phyloP scores from a whole-genome alignment of 2,797 vertebrate species.

The Hyperoplus immaculatus region DNA sequence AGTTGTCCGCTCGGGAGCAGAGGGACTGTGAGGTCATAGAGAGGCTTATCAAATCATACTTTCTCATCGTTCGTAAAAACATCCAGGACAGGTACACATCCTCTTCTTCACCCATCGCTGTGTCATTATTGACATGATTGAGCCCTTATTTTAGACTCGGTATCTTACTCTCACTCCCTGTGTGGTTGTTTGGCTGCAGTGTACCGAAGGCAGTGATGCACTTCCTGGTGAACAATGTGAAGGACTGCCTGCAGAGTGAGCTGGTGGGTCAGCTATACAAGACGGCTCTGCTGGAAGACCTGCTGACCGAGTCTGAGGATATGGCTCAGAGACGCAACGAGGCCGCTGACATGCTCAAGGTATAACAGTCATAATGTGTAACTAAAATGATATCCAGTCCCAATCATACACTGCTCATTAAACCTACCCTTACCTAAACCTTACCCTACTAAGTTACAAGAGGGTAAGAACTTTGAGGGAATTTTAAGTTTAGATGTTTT shows the following conservation, averaged over 20 bases:
- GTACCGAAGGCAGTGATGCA: constrained; percentile 99
- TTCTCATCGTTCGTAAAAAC: constrained; percentile 98
- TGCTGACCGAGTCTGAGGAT: constrained; percentile 97
- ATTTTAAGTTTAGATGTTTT: background rate
- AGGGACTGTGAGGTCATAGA: constrained; percentile 98
- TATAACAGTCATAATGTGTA: constrained; percentile 60
- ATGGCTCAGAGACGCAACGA: constrained; percentile 98
- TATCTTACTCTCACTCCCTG: background rate
- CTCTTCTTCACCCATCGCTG: no score
- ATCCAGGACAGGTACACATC: constrained; percentile 95
- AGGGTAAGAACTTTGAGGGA: background rate
- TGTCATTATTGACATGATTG: background rate
- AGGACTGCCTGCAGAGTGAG: constrained; percentile 98
- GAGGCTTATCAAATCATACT: constrained; percentile 98
- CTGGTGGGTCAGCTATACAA: constrained; percentile 98
- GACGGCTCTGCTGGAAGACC: constrained; percentile 91
- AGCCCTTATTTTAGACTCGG: background rate
- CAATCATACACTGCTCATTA: background rate
- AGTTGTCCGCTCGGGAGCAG: constrained; percentile 96
- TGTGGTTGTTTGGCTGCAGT: constrained; percentile 75
- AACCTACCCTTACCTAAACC: background rate
- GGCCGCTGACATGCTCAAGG: constrained; percentile 98
- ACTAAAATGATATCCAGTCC: constrained; percentile 13
- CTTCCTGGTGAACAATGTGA: constrained; percentile 98
- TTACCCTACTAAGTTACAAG: background rate